Conservation (phyloP, 2,797 vertebrate genomes). For the Macroramphosus scolopax region DNA sequence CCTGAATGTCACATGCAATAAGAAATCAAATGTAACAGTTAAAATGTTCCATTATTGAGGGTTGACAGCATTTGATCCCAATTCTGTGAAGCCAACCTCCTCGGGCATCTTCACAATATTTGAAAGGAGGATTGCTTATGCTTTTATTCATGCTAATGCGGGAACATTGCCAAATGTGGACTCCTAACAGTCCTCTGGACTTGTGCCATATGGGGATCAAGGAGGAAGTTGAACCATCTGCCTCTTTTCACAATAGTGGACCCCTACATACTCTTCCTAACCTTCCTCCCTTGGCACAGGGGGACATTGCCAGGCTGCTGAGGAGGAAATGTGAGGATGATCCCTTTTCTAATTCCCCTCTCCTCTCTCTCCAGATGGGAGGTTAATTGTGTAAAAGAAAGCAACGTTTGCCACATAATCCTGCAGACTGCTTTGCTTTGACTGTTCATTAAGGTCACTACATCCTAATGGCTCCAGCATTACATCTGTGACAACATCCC, state of each 20-base stretch:
- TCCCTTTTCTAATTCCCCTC: constrained; percentile 57
- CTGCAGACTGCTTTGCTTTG: constrained; percentile 48
- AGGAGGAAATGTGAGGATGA: constrained; percentile 54
- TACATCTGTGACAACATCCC: constrained; percentile 37
- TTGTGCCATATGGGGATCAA: constrained; percentile 64
- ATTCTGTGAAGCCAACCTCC: not conserved
- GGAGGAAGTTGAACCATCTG: constrained; percentile 71
- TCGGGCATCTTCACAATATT: constrained; percentile 35
- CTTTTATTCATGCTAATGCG: constrained; percentile 29
- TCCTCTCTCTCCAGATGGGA: constrained; percentile 67
- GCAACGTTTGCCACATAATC: constrained; percentile 54
- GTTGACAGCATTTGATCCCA: not conserved
- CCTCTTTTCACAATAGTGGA: constrained; percentile 55
- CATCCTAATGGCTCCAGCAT: constrained; percentile 35
- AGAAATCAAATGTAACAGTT: constrained; percentile 2
- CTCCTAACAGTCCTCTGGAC: constrained; percentile 51
- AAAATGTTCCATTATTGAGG: not conserved
- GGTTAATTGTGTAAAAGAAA: constrained; percentile 73
- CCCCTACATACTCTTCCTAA: constrained; percentile 47
- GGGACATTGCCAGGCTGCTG: constrained; percentile 46
- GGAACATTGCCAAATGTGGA: constrained; percentile 40
- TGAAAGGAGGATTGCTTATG: constrained; percentile 19
- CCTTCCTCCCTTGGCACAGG: constrained; percentile 49
- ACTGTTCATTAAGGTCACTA: constrained; percentile 49
- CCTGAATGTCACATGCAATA: not conserved